phyloP scores from a whole-genome alignment of 1,140 invertebrate genomes.

The Philaenus spumarius region DNA sequence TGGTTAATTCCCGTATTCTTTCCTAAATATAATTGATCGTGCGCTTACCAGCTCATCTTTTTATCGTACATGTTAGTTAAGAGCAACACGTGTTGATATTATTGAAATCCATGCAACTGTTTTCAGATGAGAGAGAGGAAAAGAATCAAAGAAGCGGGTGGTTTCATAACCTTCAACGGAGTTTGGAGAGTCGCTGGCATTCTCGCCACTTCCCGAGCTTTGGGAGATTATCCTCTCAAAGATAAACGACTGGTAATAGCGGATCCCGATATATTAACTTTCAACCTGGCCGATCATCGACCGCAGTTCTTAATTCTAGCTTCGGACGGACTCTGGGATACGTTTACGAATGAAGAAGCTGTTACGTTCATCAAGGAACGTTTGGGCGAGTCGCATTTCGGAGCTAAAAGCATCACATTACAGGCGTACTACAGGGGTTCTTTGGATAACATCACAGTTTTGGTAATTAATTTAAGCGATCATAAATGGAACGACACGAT shows the following conservation, averaged over 20 bases:
- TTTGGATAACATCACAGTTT: conserved; percentile 91
- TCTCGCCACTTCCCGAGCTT: conserved; percentile 86
- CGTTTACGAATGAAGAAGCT: conserved; percentile 90
- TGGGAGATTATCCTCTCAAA: conserved; percentile 94
- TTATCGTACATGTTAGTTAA: no score
- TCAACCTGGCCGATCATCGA: conserved; percentile 74
- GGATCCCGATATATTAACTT: conserved; percentile 92
- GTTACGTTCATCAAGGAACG: conserved; percentile 74
- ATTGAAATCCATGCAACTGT: no score
- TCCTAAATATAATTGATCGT: no score
- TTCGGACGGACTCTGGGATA: conserved; percentile 95
- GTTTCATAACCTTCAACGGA: conserved; percentile 90
- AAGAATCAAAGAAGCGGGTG: conserved; percentile 85
- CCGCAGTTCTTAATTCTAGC: conserved; percentile 88
- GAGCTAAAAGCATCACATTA: conserved; percentile 81
- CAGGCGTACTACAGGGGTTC: conserved; percentile 90
- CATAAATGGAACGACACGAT: conserved; percentile 35
- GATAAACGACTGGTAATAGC: conserved; percentile 89
- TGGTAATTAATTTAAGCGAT: conserved; percentile 80
- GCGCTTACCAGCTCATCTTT: no score
- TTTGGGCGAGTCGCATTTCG: conserved; percentile 76
- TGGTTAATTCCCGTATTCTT: no score
- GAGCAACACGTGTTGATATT: no score
- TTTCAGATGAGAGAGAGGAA: conserved; percentile 73
- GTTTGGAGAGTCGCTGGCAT: conserved; percentile 96